A percentile compares a stretch with the other conserved stretches of the same genome.
Evolutionary conservation across 2,888 invertebrate species (phyloP).

Genomic region (Rhamphomyia laevipes): DNA sequence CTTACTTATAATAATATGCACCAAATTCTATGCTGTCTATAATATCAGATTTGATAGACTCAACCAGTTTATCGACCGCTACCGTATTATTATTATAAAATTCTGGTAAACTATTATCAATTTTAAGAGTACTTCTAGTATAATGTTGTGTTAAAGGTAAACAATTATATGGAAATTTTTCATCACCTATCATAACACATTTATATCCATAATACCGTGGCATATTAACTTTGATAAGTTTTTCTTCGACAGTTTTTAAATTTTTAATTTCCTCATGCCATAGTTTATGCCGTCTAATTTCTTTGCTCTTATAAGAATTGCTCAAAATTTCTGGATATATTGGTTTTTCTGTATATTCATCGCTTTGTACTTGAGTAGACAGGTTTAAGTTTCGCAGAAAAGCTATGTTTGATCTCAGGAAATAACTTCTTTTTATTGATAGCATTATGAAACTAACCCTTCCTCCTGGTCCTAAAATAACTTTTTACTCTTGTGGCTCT

Average conservation of each 20-base stretch:
- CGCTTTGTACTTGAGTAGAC: background rate
- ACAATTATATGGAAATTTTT: conserved; percentile 51
- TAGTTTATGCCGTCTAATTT: conserved; percentile 32
- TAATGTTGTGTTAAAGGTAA: conserved; percentile 58
- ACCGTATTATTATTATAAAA: conserved; percentile 40
- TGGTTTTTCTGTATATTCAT: conserved; percentile 23
- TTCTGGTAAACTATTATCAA: conserved; percentile 45
- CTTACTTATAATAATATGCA: conserved; percentile 42
- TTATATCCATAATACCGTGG: conserved; percentile 70
- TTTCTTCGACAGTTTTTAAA: conserved; percentile 68
- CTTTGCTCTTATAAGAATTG: too few species aligned
- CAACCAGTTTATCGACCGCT: conserved; percentile 39
- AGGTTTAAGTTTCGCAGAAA: too few species aligned
- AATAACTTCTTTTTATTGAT: too few species aligned
- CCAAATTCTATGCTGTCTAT: conserved; percentile 56
- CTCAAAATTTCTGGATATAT: conserved; percentile 26
- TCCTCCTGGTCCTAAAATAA: too few species aligned
- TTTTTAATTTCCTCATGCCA: conserved; percentile 49
- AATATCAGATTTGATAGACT: conserved; percentile 45
- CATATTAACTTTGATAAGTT: conserved; percentile 71
- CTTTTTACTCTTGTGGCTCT: too few species aligned
- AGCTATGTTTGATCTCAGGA: too few species aligned
- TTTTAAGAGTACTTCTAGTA: conserved; percentile 64
- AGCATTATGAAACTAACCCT: too few species aligned
- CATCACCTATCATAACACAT: conserved; percentile 49